Evolutionary conservation across 2,888 invertebrate genomes (phyloP), one percentile per base, ranked within the genome.

Genomic region (Drosophila trichaetosa): DNA sequence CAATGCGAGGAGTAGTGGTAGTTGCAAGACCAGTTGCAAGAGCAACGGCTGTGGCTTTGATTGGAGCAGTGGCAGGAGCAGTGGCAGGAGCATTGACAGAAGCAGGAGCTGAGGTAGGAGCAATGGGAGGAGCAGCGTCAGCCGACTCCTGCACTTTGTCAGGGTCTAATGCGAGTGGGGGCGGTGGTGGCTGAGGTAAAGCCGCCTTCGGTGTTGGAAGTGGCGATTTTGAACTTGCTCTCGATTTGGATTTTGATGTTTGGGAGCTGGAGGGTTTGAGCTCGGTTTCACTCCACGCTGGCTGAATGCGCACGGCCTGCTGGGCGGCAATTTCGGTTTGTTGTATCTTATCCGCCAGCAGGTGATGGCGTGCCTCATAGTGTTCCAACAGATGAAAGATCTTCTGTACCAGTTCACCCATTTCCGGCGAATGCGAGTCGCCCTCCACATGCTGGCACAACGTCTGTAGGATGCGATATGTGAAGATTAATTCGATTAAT

Each of bases 341-440:
- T 18, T 76, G 63, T 11, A 92, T 80, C 75, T 89, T 90, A 36
- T 89, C 75, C 38, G 90, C 53, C 8, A 93, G 73, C 56, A 85
- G 79, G 18, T 82, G 77, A 58, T 92, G 91, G 53, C 91, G 91
- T 7, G 46, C 46, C 63, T 92, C 92, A 49, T 92, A 90, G 54
- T 90, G 89, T 29, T 87, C 79, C 27, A 93, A 74, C 69, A 91
- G 89, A 4, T 79, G 69, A 61, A 89, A 90, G 34, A 93, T 87
- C 46, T 81, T 85, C 49, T 91, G 87, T 51, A 92, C 91, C 21
- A 87, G 46, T 11, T 84, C 83, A 2, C 76, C 78, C 0, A 79
- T 69, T 59, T 83, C 74, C 5, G 62, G 31, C 0, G 79, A 76
- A 6, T 86, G 69, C 2, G 85, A 42, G 73, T 80, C 70, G n/a